phyloP scores from a whole-genome alignment of 2,888 invertebrate species.

The Reticulitermes lucifugus region DNA sequence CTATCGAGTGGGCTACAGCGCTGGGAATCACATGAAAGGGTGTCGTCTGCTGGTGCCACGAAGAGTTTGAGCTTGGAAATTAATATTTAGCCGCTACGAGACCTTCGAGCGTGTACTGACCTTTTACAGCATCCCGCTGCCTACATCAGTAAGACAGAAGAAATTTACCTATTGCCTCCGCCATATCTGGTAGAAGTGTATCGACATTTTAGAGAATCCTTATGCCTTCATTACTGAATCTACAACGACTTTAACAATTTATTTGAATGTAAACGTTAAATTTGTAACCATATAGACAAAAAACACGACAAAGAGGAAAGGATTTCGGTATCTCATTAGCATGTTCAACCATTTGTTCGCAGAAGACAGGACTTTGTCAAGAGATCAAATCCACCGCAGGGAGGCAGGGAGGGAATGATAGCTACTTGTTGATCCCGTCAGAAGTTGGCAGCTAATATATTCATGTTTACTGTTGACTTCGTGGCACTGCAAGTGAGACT shows the following conservation, averaged over 20 bases:
- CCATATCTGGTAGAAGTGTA: no score
- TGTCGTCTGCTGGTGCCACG: no score
- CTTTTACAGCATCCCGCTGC: no score
- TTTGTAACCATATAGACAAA: background rate
- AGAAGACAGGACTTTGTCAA: background rate
- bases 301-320: background rate
- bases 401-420: background rate
- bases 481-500: background rate
- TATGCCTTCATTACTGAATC: no score
- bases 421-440: slow-evolving; percentile 2
- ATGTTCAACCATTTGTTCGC: background rate
- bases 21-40: no score
- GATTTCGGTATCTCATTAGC: background rate
- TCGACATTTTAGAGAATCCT: no score
- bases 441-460: slow-evolving; percentile 8
- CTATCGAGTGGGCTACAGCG: no score
- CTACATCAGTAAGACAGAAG: no score
- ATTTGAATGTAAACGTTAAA: background rate
- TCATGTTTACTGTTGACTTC: slow-evolving; percentile 1
- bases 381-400: background rate
- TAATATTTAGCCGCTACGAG: no score
- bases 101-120: no score
- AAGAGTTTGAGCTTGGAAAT: background rate
- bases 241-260: background rate
- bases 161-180: no score